These are phyloP conservation scores for Mesaphorura yosii DNA, from an alignment of 1,140 invertebrate genomes.

Conservation along the genomic window DNA sequence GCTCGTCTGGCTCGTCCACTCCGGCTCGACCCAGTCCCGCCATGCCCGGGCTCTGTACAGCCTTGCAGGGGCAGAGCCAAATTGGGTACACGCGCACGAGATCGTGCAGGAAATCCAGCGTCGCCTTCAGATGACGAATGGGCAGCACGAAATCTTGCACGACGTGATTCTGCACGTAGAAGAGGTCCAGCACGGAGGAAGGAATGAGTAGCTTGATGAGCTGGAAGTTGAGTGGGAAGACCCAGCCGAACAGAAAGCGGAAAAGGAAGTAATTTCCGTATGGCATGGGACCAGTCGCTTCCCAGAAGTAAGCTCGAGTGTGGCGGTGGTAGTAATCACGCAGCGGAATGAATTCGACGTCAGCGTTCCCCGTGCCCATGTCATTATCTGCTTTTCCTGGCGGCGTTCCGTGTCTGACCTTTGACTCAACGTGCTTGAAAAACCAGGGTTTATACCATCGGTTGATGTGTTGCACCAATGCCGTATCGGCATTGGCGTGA, in stretches of 20 bases:
- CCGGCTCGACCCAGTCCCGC: neutral
- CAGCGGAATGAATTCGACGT: slow-evolving; percentile 59
- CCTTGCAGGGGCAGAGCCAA: slow-evolving; percentile 67
- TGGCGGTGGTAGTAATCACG: slow-evolving; percentile 71
- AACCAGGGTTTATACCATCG: slow-evolving; percentile 9
- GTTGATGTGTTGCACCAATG: slow-evolving; percentile 1
- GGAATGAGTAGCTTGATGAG: neutral
- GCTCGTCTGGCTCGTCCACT: neutral
- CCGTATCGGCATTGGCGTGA: neutral
- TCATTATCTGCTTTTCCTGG: no score
- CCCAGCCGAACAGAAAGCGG: slow-evolving; percentile 1
- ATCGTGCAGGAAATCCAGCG: neutral
- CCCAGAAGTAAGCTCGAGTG: slow-evolving; percentile 65
- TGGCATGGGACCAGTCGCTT: neutral
- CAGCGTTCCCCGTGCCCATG: neutral
- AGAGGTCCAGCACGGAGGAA: neutral
- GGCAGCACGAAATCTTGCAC: slow-evolving; percentile 7
- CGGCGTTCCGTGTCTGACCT: neutral
- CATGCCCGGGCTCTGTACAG: slow-evolving; percentile 61
- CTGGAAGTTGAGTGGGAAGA: slow-evolving; percentile 1
- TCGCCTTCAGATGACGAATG: neutral
- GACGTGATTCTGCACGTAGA: neutral
- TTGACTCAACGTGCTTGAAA: slow-evolving; percentile 3
- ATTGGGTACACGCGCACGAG: slow-evolving; percentile 48
- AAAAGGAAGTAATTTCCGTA: neutral